phyloP scores from a whole-genome alignment of 2,797 vertebrate species.

The Sylvilagus floridanus region DNA sequence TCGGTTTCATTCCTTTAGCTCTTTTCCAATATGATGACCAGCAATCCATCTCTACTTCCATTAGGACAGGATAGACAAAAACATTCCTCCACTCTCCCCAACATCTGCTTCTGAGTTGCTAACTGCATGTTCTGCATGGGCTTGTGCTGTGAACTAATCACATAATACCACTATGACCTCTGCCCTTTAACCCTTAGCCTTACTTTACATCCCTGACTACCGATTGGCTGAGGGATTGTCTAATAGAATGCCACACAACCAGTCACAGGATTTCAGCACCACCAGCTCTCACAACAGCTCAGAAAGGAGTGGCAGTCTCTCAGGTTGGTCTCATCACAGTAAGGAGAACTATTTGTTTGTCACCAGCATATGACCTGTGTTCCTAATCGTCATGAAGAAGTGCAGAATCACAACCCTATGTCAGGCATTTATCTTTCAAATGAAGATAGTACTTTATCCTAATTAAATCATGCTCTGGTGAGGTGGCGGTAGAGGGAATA shows the following conservation, averaged over 20 bases:
- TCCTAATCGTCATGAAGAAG: conserved; percentile 71
- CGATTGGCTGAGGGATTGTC: conserved; percentile 99
- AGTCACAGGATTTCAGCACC: conserved; percentile 99
- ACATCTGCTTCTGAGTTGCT: conserved; percentile 90
- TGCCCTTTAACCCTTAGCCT: conserved; percentile 99
- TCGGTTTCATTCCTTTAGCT: conserved; percentile 71
- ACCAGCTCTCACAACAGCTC: conserved; percentile 99
- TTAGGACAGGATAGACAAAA: conserved; percentile 83
- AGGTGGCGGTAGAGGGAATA: background rate
- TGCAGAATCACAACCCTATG: conserved; percentile 15
- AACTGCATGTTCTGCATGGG: conserved; percentile 98
- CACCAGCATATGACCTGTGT: conserved; percentile 76
- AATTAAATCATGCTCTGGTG: background rate
- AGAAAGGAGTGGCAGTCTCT: conserved; percentile 99
- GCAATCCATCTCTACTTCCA: conserved; percentile 78
- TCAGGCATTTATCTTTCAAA: conserved; percentile 48
- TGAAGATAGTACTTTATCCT: background rate
- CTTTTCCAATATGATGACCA: conserved; percentile 65
- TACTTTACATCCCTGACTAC: conserved; percentile 99
- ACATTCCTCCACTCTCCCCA: conserved; percentile 79
- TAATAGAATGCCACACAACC: conserved; percentile 99
- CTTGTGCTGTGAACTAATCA: conserved; percentile 97
- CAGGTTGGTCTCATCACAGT: conserved; percentile 95
- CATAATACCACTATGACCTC: conserved; percentile 98
- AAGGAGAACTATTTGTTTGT: conserved; percentile 87